These are phyloP conservation scores for Camarhynchus parvulus DNA, from an alignment of 2,113 vertebrate genomes.

Conservation along the genomic window DNA sequence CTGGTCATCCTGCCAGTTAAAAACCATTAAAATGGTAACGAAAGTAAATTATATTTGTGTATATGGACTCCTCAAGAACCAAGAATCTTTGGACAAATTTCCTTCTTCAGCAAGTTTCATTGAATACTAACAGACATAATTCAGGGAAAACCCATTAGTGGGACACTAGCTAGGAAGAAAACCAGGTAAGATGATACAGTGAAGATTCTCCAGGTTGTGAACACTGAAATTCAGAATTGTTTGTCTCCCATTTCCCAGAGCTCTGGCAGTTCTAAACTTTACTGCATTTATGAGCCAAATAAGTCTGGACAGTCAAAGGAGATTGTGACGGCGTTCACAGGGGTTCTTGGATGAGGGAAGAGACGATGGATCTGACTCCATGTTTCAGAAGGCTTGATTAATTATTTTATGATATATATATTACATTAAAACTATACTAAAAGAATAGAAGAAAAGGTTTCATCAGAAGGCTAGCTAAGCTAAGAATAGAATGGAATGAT, in stretches of 20 bases:
- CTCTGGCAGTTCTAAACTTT: not conserved
- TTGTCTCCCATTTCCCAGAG: not conserved
- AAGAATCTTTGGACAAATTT: not conserved
- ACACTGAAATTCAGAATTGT: not conserved
- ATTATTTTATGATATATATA: too few relatives aligned
- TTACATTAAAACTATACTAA: too few relatives aligned
- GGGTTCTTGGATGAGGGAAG: too few relatives aligned
- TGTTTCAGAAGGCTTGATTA: too few relatives aligned
- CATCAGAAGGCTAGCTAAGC: too few relatives aligned
- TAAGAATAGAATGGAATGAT: too few relatives aligned
- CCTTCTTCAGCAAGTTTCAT: not conserved
- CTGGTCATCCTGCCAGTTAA: not conserved
- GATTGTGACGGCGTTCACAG: too few relatives aligned
- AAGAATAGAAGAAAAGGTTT: too few relatives aligned
- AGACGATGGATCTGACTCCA: too few relatives aligned
- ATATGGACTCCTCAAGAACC: not conserved
- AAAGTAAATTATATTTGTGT: not conserved
- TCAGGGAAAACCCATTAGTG: not conserved
- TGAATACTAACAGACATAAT: not conserved
- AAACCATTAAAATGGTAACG: not conserved
- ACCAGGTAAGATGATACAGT: not conserved
- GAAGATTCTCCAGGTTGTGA: not conserved
- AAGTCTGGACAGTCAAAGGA: not conserved
- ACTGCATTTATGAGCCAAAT: not conserved
- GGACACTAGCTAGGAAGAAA: not conserved